Evolutionary conservation across 2,888 invertebrate genomes (phyloP).

Genomic region (Ophion costatus): DNA sequence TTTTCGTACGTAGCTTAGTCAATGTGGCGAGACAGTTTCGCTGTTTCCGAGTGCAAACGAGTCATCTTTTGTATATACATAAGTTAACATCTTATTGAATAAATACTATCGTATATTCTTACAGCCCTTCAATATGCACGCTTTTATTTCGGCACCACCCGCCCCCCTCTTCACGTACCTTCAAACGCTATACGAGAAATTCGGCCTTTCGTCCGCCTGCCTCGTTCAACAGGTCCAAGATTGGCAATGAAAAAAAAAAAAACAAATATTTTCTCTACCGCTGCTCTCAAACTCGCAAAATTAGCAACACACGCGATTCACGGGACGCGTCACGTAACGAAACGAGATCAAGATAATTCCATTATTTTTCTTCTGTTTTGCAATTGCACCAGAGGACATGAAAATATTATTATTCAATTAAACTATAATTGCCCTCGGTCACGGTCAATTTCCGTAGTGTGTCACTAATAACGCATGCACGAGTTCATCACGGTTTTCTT

Average conservation of each 20-base stretch:
- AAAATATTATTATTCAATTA: neutral
- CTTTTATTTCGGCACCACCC: conserved; percentile 71
- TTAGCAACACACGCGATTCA: too few species aligned
- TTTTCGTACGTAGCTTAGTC: conserved; percentile 75
- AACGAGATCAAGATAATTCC: conserved; percentile 18
- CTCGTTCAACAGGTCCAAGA: too few species aligned
- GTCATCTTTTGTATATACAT: conserved; percentile 82
- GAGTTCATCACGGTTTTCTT: conserved; percentile 24
- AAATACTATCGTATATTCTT: conserved; percentile 82
- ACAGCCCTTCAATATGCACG: conserved; percentile 77
- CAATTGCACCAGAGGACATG: neutral
- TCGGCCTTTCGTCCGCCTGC: neutral
- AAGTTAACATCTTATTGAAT: conserved; percentile 81
- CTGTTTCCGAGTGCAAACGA: conserved; percentile 75
- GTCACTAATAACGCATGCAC: conserved; percentile 59
- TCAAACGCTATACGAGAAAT: conserved; percentile 15
- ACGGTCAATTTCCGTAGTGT: conserved; percentile 28
- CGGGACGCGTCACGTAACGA: neutral
- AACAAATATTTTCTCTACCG: too few species aligned
- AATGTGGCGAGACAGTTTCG: conserved; percentile 72
- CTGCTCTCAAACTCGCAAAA: too few species aligned
- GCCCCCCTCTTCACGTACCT: conserved; percentile 16
- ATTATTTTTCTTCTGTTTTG: neutral
- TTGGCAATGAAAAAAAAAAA: too few species aligned
- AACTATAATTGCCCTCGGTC: conserved; percentile 30